These are phyloP conservation scores for Gymnocypris eckloni DNA, from an alignment of 2,797 vertebrate species.

Conservation along the genomic window DNA sequence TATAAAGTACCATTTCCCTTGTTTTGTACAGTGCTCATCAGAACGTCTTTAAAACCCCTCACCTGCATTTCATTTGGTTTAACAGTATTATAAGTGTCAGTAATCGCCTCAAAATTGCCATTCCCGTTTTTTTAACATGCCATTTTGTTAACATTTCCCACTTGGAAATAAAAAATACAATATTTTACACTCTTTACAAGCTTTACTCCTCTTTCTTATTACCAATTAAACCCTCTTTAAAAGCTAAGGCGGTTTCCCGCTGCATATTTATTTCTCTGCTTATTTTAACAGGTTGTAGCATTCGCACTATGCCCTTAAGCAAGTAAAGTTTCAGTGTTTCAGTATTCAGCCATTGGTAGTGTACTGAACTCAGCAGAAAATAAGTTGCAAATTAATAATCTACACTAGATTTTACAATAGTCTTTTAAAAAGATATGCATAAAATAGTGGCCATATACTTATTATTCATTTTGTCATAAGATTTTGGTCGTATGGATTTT, in stretches of 20 bases:
- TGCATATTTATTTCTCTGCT: background rate
- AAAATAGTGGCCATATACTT: too few relatives aligned
- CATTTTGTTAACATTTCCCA: conserved; percentile 87
- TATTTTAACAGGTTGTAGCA: background rate
- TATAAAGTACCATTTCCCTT: background rate
- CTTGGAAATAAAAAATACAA: conserved; percentile 81
- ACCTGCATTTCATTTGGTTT: conserved; percentile 46
- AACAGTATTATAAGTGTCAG: conserved; percentile 61
- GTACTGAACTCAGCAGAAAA: background rate
- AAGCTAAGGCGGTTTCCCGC: background rate
- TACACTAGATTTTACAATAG: background rate
- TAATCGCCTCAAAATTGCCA: conserved; percentile 64
- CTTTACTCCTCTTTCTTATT: background rate
- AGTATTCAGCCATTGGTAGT: background rate
- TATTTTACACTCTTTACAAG: conserved; percentile 86
- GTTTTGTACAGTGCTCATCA: conserved; percentile 40
- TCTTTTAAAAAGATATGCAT: background rate
- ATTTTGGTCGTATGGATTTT: too few relatives aligned
- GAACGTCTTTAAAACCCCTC: conserved; percentile 25
- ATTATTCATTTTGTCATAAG: background rate
- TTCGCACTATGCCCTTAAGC: background rate
- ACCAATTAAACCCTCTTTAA: background rate
- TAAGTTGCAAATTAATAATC: background rate
- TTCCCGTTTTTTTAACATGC: conserved; percentile 75
- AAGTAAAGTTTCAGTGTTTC: background rate